A percentile compares a stretch with the other conserved stretches of the same genome.
Evolutionary conservation across 1,140 invertebrate species (phyloP).

Genomic region (Cotesia chilonis): DNA sequence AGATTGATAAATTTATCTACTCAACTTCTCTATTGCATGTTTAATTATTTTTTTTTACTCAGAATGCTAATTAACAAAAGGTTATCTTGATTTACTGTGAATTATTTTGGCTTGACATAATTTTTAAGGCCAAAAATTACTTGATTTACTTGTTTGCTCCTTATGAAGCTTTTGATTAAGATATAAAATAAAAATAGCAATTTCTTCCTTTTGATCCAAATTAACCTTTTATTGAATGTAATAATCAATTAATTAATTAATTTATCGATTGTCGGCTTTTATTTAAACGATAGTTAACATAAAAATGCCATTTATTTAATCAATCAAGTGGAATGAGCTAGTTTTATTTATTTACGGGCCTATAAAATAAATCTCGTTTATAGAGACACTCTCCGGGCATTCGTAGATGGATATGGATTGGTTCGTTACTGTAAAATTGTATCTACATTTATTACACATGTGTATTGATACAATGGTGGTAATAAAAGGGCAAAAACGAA

Average conservation of each 20-base stretch:
- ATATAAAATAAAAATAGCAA: too few species aligned
- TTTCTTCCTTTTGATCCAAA: too few species aligned
- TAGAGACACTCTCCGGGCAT: conserved; percentile 27
- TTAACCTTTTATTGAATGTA: too few species aligned
- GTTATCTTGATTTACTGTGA: not conserved
- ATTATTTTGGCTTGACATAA: not conserved
- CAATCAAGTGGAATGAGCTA: not conserved
- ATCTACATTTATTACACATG: not conserved
- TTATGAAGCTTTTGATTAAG: too few species aligned
- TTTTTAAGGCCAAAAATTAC: too few species aligned
- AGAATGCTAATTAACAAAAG: not conserved
- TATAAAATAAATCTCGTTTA: conserved; percentile 1
- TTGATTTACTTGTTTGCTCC: too few species aligned
- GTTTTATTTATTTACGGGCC: not conserved
- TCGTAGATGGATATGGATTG: not conserved
- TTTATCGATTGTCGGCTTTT: conserved; percentile 1
- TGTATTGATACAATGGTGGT: not conserved
- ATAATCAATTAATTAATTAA: not conserved
- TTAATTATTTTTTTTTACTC: not conserved
- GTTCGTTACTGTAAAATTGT: not conserved
- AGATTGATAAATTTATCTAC: too few species aligned
- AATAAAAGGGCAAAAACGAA: conserved; percentile 26
- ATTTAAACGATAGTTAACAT: conserved; percentile 13
- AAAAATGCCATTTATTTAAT: conserved; percentile 23
- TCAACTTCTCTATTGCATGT: too few species aligned